Conservation (phyloP, 2,888 invertebrate species). For the Anthoptus insignis region DNA sequence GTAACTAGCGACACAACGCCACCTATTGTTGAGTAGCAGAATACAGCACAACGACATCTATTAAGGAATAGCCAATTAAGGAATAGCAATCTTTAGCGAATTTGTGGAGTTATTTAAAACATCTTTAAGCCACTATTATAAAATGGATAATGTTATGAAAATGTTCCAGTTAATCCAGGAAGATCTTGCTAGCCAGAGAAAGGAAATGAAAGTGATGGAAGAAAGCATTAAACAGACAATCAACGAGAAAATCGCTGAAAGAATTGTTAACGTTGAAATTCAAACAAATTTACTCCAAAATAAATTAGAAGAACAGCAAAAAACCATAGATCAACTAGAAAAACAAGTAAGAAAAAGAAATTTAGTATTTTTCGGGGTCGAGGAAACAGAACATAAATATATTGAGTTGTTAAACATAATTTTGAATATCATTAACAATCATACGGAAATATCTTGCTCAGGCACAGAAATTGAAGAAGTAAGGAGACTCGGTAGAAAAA, state of each 20-base stretch:
- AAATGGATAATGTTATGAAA: background rate
- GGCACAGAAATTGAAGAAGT: background rate
- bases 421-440: background rate
- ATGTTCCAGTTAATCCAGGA: background rate
- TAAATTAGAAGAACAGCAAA: conserved; percentile 13
- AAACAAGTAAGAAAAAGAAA: conserved; percentile 36
- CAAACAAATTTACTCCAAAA: background rate
- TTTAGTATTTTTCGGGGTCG: conserved; percentile 21
- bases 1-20: background rate
- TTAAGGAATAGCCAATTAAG: background rate
- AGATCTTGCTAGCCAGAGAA: background rate
- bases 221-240: background rate
- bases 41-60: background rate
- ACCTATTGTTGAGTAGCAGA: background rate
- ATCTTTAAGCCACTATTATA: background rate
- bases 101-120: too few relatives aligned
- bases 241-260: background rate
- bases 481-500: background rate
- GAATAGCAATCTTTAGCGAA: too few relatives aligned
- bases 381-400: conserved; percentile 16
- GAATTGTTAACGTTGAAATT: background rate
- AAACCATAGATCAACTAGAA: conserved; percentile 25
- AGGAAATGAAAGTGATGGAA: background rate
- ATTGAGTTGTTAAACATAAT: background rate
- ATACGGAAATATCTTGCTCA: background rate